Evolutionary conservation across 2,797 vertebrate genomes (phyloP).

Genomic region (Delichon dasypus): DNA sequence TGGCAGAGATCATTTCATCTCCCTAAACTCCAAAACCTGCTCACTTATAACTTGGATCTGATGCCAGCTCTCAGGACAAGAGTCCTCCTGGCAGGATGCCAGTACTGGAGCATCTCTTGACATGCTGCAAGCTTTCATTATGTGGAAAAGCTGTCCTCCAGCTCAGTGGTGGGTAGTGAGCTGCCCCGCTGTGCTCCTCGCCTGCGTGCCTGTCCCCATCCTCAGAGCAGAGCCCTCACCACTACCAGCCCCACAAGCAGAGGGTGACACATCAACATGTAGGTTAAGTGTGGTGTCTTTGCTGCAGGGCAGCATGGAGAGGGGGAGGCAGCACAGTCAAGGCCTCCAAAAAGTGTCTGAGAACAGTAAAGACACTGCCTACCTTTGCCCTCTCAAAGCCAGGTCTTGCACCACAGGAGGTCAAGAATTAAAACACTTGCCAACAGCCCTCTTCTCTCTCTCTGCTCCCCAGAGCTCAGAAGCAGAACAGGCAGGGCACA

Average conservation of each 20-base stretch:
- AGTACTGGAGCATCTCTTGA: not conserved
- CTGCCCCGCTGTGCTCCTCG: not conserved
- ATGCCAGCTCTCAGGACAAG: not conserved
- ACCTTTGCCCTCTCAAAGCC: not conserved
- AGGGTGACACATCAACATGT: not conserved
- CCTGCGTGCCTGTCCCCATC: not conserved
- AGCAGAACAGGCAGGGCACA: not conserved
- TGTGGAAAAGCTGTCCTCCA: not conserved
- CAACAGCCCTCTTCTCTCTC: not conserved
- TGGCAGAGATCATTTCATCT: not conserved
- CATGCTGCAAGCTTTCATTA: accelerated
- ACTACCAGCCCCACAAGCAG: not conserved
- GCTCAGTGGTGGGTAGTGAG: not conserved
- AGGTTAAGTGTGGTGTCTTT: accelerated
- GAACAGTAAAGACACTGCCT: not conserved
- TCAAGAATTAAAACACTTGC: not conserved
- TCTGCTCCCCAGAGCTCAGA: not conserved
- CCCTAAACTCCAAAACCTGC: not conserved
- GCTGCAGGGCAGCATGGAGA: not conserved
- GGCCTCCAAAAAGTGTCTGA: not conserved
- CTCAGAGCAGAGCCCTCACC: not conserved
- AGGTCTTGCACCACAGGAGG: not conserved
- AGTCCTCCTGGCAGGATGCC: not conserved
- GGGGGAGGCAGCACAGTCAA: accelerated
- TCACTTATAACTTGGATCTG: not conserved